Evolutionary conservation across 2,113 vertebrate species (phyloP).

Genomic region (Archilochus colubris): DNA sequence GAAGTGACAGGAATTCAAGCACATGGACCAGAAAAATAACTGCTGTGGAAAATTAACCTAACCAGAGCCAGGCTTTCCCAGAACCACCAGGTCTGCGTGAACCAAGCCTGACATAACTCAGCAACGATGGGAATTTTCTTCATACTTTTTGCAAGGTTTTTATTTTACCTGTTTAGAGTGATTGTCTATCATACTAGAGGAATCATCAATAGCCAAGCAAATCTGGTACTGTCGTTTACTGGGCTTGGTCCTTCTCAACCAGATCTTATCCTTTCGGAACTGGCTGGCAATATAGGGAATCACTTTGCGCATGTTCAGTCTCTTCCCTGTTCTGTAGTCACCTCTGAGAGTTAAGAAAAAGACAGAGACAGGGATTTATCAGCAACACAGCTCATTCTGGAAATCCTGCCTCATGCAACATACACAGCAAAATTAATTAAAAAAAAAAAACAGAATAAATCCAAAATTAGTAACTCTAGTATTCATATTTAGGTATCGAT

Average conservation of each 20-base stretch:
- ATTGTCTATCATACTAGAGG: conserved; percentile 98
- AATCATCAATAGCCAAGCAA: conserved; percentile 95
- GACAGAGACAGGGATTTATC: not conserved
- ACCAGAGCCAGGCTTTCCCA: not conserved
- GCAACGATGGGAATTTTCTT: not conserved
- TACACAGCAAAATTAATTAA: not conserved
- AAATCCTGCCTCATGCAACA: not conserved
- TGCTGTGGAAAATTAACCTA: not conserved
- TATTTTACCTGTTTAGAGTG: conserved; percentile 93
- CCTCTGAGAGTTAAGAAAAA: conserved; percentile 78
- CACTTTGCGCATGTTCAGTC: conserved; percentile 97
- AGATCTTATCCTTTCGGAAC: conserved; percentile 98
- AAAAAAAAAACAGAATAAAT: not conserved
- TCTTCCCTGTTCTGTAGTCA: conserved; percentile 95
- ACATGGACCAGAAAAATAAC: rapidly evolving
- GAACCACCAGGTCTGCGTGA: not conserved
- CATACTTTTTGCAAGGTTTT: not conserved
- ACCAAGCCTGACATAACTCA: not conserved
- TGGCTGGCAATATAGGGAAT: conserved; percentile 98
- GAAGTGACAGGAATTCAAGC: not conserved
- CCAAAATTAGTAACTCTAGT: not conserved
- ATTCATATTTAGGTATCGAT: not conserved
- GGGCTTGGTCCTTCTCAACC: conserved; percentile 95
- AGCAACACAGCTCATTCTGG: not conserved
- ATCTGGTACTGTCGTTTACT: conserved; percentile 98